phyloP scores from a whole-genome alignment of 2,113 vertebrate genomes.

The Sylvia atricapilla region DNA sequence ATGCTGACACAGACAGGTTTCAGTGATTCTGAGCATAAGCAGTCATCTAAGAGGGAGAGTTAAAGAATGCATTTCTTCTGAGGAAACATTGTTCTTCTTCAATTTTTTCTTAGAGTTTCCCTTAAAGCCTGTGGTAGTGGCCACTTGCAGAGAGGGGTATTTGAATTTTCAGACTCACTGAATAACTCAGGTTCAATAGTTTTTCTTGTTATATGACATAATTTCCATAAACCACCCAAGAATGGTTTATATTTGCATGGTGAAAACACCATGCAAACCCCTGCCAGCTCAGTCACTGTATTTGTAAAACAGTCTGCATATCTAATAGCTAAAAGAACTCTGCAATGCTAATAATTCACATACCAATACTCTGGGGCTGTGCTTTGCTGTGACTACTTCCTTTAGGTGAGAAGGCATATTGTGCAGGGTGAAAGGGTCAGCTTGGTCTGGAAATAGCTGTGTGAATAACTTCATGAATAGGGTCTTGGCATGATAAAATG shows the following conservation, averaged over 20 bases:
- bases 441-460: background rate
- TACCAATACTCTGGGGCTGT: background rate
- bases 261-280: background rate
- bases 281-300: background rate
- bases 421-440: background rate
- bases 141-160: background rate
- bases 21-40: background rate
- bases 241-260: background rate
- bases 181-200: background rate
- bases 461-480: background rate
- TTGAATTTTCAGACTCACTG: background rate
- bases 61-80: background rate
- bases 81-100: background rate
- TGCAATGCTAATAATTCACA: background rate
- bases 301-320: background rate
- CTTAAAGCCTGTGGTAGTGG: background rate
- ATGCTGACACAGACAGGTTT: background rate
- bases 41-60: background rate
- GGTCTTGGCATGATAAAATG: background rate
- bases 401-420: background rate
- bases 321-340: background rate
- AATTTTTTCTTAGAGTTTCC: background rate
- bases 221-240: background rate
- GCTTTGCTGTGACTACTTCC: background rate
- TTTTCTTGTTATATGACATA: background rate